Evolutionary conservation across 37 sponge, comb jelly and placozoan genomes (phyloP), one percentile per base, ranked within the genome.

Genomic region (Haliclona indistincta): DNA sequence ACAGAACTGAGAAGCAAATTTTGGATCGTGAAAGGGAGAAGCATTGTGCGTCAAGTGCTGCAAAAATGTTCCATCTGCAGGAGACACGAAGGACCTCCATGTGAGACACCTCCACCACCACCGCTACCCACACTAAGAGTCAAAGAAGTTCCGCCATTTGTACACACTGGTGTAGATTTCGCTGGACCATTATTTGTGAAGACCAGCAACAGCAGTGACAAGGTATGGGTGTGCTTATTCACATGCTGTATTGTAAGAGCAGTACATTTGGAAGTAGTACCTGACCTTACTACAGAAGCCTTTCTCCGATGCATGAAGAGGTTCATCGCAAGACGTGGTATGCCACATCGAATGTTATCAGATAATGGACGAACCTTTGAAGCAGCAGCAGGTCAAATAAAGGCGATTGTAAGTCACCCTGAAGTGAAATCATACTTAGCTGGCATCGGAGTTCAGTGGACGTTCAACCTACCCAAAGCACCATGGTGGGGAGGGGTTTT

Each of bases 181-280:
- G 75, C 75, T 26, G 61, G 75, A 7, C 61, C 58, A n/a, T n/a
- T n/a, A n/a, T n/a, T n/a, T n/a, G 38, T 25, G 38, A 30, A 38
- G 2, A 30, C 41, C 66, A 78, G 41, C 40, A 68, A 19, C 67
- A 56, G 69, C 66, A 56, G 17, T 67, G 67, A 39, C n/a, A n/a
- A n/a, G n/a, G n/a, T n/a, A n/a, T n/a, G n/a, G n/a, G n/a, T n/a
- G n/a, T n/a, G n/a, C n/a, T 68, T 78, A 22, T 78, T 70, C 71
- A 80, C 80, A 22, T 80, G 71, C 41, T 80, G 80, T 42, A 71
- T 80, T 25, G 28, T 47, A 17, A 38, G 79, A 54, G 68, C 79
- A 39, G 41, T 67, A 17, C 79, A 78, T 33, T 29, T 78, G 13
- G 78, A 77, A 47, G n/a, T 78, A 8, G 79, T 78, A 13, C 42